Base-by-base conservation (phyloP, 2,888 invertebrate species). In the Opisthograptis luteolata region DNA sequence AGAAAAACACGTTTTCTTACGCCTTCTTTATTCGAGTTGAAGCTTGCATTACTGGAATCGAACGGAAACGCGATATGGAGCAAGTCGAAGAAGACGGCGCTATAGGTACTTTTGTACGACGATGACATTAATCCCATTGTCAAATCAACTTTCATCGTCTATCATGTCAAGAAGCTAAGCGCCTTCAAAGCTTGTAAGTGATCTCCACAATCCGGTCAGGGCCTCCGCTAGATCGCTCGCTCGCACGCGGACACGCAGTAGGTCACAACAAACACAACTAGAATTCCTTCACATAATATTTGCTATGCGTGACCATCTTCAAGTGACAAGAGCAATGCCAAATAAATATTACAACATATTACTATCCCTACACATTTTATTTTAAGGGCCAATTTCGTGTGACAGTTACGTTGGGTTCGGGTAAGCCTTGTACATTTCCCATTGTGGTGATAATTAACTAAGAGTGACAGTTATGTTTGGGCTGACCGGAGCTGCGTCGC, bases 391-490 rank as follows among this genome's bases (percentile, higher is more conserved):
- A 39, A 15, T 41, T 48, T 55, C n/a, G 28, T 25, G 39, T 31
- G 15, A 35, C 20, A 19, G 24, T 13, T 55, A 15, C 13, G 6
- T 43, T 43, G 50, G 36, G 27, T 13, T 9, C 4, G 25, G n/a
- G n/a, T n/a, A n/a, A 30, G 46, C 34, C 46, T 52, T 56, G 45
- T 59, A 48, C 58, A 42, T 55, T 60, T 60, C 58, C 58, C 54
- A 61, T 64, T 62, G 58, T 52, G 49, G 58, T 61, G 68, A 60
- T 66, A 71, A 73, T 75, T 70, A 71, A 75, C 54, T 62, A 64
- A 66, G 68, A 74, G 64, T 71, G 75, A 73, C 73, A 75, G 62
- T 73, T 68, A 73, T 71, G 68, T 58, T 63, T 56, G 55, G 50
- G 54, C 50, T 42, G 63, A 58, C 58, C 59, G 60, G 56, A 63